phyloP scores from a whole-genome alignment of 2,113 vertebrate species.

The Lycocorax pyrrhopterus region DNA sequence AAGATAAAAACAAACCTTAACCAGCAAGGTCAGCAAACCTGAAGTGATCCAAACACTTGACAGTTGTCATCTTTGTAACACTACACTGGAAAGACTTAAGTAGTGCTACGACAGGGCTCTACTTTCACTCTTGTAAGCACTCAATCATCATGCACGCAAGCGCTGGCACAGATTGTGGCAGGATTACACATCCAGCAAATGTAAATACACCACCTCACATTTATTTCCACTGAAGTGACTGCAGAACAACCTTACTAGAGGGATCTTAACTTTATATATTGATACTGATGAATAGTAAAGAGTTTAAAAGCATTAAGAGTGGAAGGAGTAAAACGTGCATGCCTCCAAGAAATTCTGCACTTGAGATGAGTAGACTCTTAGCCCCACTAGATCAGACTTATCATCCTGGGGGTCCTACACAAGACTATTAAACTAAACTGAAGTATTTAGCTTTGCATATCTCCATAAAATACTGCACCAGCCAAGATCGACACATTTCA shows the following conservation, averaged over 20 bases:
- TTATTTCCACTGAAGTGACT: background rate
- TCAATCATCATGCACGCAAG: background rate
- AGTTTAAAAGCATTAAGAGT: background rate
- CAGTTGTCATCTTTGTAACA: background rate
- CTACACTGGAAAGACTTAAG: background rate
- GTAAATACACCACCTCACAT: background rate
- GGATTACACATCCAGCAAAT: background rate
- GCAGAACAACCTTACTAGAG: background rate
- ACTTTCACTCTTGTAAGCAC: background rate
- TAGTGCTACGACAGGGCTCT: background rate
- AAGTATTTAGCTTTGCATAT: background rate
- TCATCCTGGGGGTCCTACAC: background rate
- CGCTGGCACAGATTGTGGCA: background rate
- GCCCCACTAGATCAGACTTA: background rate
- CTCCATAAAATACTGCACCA: background rate
- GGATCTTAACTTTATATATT: background rate
- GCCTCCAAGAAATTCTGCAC: background rate
- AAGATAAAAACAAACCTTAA: background rate
- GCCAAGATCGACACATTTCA: background rate
- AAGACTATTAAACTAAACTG: background rate
- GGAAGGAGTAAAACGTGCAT: background rate
- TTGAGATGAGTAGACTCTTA: background rate
- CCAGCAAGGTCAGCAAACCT: background rate
- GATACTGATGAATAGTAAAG: background rate
- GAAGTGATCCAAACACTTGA: background rate